Evolutionary conservation across 1,140 invertebrate species (phyloP), one percentile per base, ranked within the genome.

Genomic region (Samia ricini): DNA sequence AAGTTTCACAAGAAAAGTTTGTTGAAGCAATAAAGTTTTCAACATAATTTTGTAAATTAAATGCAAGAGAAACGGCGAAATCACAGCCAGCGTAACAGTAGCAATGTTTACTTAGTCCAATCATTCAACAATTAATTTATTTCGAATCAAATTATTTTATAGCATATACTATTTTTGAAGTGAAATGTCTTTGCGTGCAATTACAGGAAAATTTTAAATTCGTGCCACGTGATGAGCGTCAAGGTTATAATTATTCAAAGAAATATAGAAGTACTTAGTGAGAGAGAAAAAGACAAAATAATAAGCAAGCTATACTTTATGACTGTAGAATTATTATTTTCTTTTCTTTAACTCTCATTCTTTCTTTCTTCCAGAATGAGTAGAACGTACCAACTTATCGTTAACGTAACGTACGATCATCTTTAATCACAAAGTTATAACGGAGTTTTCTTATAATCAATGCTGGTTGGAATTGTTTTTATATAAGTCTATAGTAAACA

Each of bases 1-100:
- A 71, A 71, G 65, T 71, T 67, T 62, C 33, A 57, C 62, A 52
- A 59, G 69, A 69, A 63, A 62, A 62, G 61, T 66, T 60, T 66
- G 61, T 50, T 20, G 22, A 59, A 54, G 57, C 63, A 66, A 64
- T 62, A 61, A 70, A 70, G 33, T 63, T 70, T 66, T 64, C 64
- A 57, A 42, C 36, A 54, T 51, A 66, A 59, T 71, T 66, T 60
- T 19, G 55, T 12, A 61, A 66, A 64, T 67, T 67, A 61, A 67
- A 67, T 71, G 62, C 65, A 56, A 67, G 64, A 64, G 61, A 60
- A n/a, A n/a, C 60, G 60, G 23, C 22, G 33, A 50, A 67, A 64
- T 69, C 21, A 61, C 57, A 57, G 48, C 63, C 67, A 65, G 60
- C 67, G 65, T 63, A 56, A 64, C 26, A 48, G 12, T 42, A 23